These are phyloP conservation scores for Coelinius sp. DNA, from an alignment of 2,888 invertebrate species.

Conservation along the genomic window DNA sequence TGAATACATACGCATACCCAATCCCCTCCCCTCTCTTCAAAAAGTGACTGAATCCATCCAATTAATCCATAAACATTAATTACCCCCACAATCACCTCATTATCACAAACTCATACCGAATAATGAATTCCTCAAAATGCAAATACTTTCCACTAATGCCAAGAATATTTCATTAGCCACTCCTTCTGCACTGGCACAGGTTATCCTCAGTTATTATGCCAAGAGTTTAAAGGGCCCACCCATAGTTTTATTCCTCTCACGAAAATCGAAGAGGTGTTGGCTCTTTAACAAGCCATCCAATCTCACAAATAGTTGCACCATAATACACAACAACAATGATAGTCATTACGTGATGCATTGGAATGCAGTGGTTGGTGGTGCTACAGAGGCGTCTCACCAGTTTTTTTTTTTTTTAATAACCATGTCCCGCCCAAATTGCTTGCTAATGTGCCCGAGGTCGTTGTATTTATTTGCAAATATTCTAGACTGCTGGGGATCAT, in stretches of 20 bases:
- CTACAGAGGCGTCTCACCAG: constrained; percentile 10
- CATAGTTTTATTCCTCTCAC: constrained; percentile 11
- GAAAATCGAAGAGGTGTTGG: neutral
- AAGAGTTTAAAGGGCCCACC: constrained; percentile 16
- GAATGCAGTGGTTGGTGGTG: constrained; percentile 27
- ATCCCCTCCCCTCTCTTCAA: neutral
- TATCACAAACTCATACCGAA: neutral
- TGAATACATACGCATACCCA: neutral
- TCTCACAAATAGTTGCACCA: neutral
- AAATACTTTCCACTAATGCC: neutral
- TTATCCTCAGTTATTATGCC: neutral
- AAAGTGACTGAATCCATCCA: neutral
- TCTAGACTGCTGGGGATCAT: neutral
- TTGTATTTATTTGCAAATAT: constrained; percentile 19
- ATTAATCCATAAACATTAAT: neutral
- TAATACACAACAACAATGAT: neutral
- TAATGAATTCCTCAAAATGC: neutral
- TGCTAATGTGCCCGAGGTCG: neutral
- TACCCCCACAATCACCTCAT: neutral
- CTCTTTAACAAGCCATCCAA: neutral
- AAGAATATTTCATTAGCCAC: constrained; percentile 1
- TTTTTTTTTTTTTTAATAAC: neutral
- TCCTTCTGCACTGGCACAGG: neutral
- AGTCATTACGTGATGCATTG: constrained; percentile 21
- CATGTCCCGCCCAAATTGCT: constrained; percentile 30